phyloP scores from a whole-genome alignment of 2,797 vertebrate genomes.

The Tympanoctomys barrerae region DNA sequence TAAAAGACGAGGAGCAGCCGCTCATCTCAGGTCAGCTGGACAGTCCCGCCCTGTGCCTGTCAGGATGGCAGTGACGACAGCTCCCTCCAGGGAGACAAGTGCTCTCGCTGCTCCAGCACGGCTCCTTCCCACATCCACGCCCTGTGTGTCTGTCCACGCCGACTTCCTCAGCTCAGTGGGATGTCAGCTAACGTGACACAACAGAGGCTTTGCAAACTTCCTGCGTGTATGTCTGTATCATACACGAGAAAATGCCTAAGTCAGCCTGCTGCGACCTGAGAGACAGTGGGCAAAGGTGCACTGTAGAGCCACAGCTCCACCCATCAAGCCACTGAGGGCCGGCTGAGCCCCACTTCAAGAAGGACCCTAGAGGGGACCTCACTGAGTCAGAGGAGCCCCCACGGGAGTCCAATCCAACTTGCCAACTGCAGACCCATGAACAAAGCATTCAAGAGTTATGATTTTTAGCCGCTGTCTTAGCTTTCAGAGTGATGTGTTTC shows the following conservation, averaged over 20 bases:
- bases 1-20: neutral
- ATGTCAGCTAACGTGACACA: neutral
- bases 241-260: rapidly evolving
- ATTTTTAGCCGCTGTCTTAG: neutral
- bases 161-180: neutral
- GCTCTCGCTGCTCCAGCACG: neutral
- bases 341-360: neutral
- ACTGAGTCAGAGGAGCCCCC: neutral
- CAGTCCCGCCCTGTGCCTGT: neutral
- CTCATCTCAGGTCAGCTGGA: neutral
- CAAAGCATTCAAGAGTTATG: too few relatives aligned
- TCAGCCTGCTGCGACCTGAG: neutral
- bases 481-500: neutral
- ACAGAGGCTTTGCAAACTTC: neutral
- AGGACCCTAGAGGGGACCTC: neutral
- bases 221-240: neutral
- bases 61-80: too few relatives aligned
- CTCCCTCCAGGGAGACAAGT: neutral
- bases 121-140: neutral
- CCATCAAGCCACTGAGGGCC: neutral
- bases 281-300: neutral
- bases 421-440: neutral
- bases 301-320: neutral
- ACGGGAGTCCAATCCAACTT: too few relatives aligned
- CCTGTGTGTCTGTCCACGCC: neutral